phyloP scores from a whole-genome alignment of 2,797 vertebrate species.

The Gallinago stenura region DNA sequence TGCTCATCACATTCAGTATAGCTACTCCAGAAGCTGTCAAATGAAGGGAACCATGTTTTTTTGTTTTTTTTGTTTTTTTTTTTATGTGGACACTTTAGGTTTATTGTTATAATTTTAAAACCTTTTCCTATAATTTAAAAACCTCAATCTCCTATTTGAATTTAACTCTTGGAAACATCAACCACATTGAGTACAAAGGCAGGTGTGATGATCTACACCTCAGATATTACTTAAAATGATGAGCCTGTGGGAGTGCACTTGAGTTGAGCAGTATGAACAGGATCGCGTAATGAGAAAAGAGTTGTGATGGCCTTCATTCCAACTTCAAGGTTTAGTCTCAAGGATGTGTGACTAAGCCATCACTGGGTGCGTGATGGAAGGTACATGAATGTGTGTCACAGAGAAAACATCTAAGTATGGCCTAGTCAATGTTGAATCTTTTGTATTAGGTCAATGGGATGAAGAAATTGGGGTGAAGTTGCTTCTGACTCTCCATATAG shows the following conservation, averaged over 20 bases:
- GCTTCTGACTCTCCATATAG: background rate
- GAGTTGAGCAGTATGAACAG: background rate
- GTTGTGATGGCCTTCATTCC: background rate
- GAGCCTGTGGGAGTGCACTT: background rate
- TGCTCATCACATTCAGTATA: background rate
- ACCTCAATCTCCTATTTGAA: background rate
- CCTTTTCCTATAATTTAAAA: background rate
- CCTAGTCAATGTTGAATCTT: background rate
- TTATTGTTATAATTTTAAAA: background rate
- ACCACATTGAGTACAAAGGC: accelerated
- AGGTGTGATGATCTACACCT: background rate
- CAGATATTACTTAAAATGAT: background rate
- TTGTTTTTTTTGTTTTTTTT: background rate
- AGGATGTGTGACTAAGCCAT: background rate
- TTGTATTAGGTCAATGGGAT: background rate
- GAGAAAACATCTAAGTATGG: background rate
- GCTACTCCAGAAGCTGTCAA: background rate
- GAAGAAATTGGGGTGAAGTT: background rate
- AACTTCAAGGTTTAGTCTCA: background rate
- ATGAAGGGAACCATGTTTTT: background rate
- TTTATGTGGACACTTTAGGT: background rate
- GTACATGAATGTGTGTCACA: background rate
- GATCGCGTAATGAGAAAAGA: background rate
- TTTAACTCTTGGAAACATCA: background rate
- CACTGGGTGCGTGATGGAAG: background rate